These are phyloP conservation scores for Sarcophaga rosellei DNA, from an alignment of 2,888 invertebrate genomes.

Conservation along the genomic window DNA sequence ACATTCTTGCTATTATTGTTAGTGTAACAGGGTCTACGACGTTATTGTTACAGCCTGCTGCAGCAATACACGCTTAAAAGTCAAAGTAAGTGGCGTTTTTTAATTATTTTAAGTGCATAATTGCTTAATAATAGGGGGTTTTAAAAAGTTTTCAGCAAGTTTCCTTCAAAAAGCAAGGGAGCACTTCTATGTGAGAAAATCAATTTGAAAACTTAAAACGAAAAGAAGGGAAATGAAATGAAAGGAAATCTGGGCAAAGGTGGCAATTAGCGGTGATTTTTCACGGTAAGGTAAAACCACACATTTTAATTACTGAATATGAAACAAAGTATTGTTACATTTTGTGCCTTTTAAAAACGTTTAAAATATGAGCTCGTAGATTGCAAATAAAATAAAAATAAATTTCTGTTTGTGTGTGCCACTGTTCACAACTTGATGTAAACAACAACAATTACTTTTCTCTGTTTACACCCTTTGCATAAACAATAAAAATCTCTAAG, in stretches of 20 bases:
- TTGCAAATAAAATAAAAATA: no score
- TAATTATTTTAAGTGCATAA: slow-evolving; percentile 67
- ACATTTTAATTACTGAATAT: no score
- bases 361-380: no score
- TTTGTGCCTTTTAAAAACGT: no score
- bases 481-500: no score
- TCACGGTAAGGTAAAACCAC: not conserved
- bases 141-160: slow-evolving; percentile 25
- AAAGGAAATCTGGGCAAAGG: not conserved
- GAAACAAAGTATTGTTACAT: no score
- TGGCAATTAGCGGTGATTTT: slow-evolving; percentile 36
- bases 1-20: not conserved
- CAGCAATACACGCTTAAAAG: slow-evolving; percentile 35
- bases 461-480: no score
- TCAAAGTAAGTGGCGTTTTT: slow-evolving; percentile 55
- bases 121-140: slow-evolving; percentile 61
- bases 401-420: no score
- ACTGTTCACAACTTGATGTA: no score
- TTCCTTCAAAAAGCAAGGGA: not conserved
- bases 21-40: not conserved
- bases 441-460: no score
- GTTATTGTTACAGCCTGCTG: slow-evolving; percentile 26
- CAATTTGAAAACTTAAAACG: slow-evolving; percentile 32
- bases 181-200: slow-evolving; percentile 23
- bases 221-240: no score